phyloP scores from a whole-genome alignment of 2,797 vertebrate genomes.

The Buceros bicornis region DNA sequence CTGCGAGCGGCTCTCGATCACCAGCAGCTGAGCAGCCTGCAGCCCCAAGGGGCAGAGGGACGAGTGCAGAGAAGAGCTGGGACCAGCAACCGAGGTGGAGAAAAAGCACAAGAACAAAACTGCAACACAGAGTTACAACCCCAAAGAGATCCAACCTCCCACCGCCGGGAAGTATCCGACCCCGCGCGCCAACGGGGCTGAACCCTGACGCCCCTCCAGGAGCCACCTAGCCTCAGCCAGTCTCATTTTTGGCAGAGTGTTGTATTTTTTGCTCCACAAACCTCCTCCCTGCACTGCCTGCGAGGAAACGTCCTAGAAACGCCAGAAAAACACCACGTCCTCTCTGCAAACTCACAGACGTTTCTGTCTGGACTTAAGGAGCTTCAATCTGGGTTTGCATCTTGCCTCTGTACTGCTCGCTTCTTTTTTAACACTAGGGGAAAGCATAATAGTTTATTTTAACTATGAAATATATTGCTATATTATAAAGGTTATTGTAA shows the following conservation, averaged over 20 bases:
- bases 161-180: neutral
- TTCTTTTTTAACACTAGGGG: conserved; percentile 78
- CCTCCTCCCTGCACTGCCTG: neutral
- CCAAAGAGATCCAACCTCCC: conserved; percentile 52
- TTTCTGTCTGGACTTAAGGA: conserved; percentile 52
- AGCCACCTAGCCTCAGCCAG: neutral
- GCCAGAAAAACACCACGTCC: neutral
- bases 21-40: neutral
- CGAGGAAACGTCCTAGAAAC: neutral
- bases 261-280: neutral
- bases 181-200: neutral
- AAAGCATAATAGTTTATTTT: conserved; percentile 85
- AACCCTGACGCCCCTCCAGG: neutral
- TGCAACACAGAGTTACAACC: neutral
- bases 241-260: neutral
- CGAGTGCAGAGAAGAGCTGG: neutral
- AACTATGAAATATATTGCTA: conserved; percentile 84
- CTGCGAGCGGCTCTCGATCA: neutral
- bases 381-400: conserved; percentile 68
- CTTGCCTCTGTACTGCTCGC: conserved; percentile 78
- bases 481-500: conserved; percentile 81
- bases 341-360: conserved; percentile 48
- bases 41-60: neutral
- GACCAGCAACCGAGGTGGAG: neutral
- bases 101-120: conserved; percentile 71